These are phyloP conservation scores for Eidolon dupreanum DNA, from an alignment of 2,797 vertebrate species.

Conservation along the genomic window DNA sequence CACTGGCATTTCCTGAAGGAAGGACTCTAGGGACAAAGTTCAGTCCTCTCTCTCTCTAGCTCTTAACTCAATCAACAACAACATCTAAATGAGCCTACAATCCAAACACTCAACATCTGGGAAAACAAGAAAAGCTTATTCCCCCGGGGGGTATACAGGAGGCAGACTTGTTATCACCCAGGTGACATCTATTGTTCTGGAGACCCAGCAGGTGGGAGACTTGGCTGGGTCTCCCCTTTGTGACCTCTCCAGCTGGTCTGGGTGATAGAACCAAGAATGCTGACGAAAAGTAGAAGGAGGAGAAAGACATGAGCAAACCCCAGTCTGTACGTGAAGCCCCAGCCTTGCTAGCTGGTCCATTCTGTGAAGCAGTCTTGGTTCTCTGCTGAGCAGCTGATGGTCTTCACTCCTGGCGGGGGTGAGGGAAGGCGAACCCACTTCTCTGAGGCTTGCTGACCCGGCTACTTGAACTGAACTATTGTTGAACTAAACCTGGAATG, in stretches of 20 bases:
- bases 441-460: slow-evolving; percentile 51
- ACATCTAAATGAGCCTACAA: neutral
- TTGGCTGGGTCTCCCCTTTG: neutral
- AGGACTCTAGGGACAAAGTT: neutral
- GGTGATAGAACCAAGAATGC: neutral
- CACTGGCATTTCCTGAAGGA: slow-evolving; percentile 44
- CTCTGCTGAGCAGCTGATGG: neutral
- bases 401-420: neutral
- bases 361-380: neutral
- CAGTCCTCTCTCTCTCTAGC: neutral
- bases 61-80: neutral
- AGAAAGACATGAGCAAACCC: neutral
- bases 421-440: neutral
- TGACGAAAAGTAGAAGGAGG: neutral
- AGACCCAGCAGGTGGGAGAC: neutral
- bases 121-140: slow-evolving; percentile 27
- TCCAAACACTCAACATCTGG: slow-evolving; percentile 46
- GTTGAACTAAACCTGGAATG: slow-evolving; percentile 52
- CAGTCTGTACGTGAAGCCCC: neutral
- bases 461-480: slow-evolving; percentile 23
- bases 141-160: neutral
- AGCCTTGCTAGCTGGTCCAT: neutral
- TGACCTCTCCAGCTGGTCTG: neutral
- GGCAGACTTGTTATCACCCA: neutral
- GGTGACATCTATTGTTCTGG: slow-evolving; percentile 28